Conservation (phyloP, 2,797 vertebrate species). For the Sebastes hopkinsi region DNA sequence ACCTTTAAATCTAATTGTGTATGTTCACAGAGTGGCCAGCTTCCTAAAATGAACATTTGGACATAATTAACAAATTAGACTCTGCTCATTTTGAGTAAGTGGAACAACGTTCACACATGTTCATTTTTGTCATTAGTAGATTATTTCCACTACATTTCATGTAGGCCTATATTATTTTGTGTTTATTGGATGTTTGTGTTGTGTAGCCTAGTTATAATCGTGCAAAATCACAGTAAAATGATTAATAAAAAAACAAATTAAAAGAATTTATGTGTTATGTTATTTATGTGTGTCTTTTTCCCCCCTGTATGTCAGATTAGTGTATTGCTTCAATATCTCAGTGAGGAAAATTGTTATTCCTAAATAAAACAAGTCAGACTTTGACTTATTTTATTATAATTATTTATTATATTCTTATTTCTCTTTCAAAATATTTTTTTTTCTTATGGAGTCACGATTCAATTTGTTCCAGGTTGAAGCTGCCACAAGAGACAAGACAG, state of each 20-base stretch:
- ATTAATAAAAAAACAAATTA: too few relatives aligned
- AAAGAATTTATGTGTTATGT: background rate
- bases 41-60: background rate
- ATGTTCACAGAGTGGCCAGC: too few relatives aligned
- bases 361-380: background rate
- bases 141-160: background rate
- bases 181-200: background rate
- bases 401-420: too few relatives aligned
- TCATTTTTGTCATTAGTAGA: background rate
- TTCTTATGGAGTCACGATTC: constrained; percentile 1
- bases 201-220: background rate
- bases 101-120: background rate
- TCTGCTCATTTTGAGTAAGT: background rate
- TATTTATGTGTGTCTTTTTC: too few relatives aligned
- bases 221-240: background rate
- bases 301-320: background rate
- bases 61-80: background rate
- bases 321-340: background rate
- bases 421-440: background rate
- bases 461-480: background rate
- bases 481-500: background rate
- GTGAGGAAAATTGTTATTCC: background rate
- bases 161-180: background rate
- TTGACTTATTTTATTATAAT: background rate
- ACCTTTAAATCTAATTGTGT: too few relatives aligned